These are phyloP conservation scores for Caenorhabditis sinica DNA, from an alignment of 2,888 invertebrate genomes.

Conservation along the genomic window DNA sequence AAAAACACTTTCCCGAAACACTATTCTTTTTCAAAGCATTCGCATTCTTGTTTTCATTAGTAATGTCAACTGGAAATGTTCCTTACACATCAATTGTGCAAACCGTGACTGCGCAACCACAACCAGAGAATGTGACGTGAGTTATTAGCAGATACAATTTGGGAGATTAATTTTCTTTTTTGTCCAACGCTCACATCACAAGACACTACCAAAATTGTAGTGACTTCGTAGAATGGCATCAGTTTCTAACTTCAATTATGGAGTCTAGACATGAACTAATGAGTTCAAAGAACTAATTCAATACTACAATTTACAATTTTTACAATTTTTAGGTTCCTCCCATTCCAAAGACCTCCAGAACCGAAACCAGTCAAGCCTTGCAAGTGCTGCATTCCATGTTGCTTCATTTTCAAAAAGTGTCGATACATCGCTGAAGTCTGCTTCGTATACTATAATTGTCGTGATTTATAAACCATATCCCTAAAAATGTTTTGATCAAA, in stretches of 20 bases:
- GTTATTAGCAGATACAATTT: not conserved
- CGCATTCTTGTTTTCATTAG: not conserved
- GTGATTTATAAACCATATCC: not conserved
- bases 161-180: too few relatives aligned
- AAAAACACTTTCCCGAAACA: not conserved
- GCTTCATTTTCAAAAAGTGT: slow-evolving; percentile 23
- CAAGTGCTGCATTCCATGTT: slow-evolving; percentile 42
- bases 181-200: too few relatives aligned
- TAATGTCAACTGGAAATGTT: not conserved
- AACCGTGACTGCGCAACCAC: slow-evolving; percentile 25
- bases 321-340: slow-evolving; percentile 15
- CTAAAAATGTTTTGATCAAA: too few relatives aligned
- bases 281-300: not conserved
- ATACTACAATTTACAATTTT: not conserved
- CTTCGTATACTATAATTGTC: slow-evolving; percentile 18
- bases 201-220: too few relatives aligned
- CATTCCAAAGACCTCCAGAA: not conserved
- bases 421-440: slow-evolving; percentile 24
- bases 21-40: not conserved
- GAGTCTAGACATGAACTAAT: not conserved
- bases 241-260: too few relatives aligned
- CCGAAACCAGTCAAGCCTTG: slow-evolving; percentile 17
- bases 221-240: too few relatives aligned
- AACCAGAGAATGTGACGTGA: slow-evolving; percentile 14
- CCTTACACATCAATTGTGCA: slow-evolving; percentile 9